Percentiles rank a stretch among this genome's conserved stretches.
Evolutionary conservation across 1,140 invertebrate genomes (phyloP).

Genomic region (Formica selysi): DNA sequence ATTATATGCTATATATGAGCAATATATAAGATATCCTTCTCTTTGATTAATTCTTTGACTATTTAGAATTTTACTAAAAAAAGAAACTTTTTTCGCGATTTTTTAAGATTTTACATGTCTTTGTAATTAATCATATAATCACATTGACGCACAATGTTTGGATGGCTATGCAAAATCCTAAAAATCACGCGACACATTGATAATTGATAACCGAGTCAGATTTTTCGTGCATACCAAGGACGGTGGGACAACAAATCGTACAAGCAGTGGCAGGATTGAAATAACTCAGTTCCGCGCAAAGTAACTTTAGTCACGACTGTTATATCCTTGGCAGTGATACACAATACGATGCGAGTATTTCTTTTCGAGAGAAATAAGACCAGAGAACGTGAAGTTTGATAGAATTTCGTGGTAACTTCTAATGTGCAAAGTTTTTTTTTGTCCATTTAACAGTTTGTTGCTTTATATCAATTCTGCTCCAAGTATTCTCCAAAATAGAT

Average conservation of each 20-base stretch:
- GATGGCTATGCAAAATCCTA: not conserved
- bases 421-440: not conserved
- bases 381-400: not conserved
- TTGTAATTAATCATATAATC: not conserved
- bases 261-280: conserved; percentile 38
- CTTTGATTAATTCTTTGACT: not conserved
- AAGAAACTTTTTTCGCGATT: not conserved
- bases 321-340: conserved; percentile 56
- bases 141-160: not conserved
- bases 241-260: conserved; percentile 37
- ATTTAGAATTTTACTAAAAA: not conserved
- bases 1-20: not conserved
- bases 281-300: conserved; percentile 50
- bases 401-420: not conserved
- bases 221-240: conserved; percentile 42
- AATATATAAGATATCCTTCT: not conserved
- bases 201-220: conserved; percentile 31
- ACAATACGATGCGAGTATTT: conserved; percentile 11
- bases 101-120: not conserved
- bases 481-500: not conserved
- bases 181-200: conserved; percentile 13
- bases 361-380: conserved; percentile 17
- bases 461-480: not conserved
- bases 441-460: not conserved
- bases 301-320: conserved; percentile 59